Evolutionary conservation across 2,797 vertebrate genomes (phyloP).

Genomic region (Ispidina lecontei): DNA sequence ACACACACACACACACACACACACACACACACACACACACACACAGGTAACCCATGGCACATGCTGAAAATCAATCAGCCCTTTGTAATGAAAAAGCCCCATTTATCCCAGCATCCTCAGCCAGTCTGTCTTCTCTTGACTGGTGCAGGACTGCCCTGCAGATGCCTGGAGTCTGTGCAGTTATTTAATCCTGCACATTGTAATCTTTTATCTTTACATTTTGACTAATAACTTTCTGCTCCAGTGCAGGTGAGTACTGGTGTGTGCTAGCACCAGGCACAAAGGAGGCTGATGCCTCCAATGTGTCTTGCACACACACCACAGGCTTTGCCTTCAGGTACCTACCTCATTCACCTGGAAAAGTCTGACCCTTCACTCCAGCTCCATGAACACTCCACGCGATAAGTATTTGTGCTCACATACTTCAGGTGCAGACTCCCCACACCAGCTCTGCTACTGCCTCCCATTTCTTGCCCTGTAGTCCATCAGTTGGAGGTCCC

Average conservation of each 20-base stretch:
- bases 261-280: rapidly evolving
- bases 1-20: too few species aligned
- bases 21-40: background rate
- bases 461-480: rapidly evolving
- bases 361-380: background rate
- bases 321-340: background rate
- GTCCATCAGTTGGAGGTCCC: rapidly evolving
- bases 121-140: background rate
- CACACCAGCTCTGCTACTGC: background rate
- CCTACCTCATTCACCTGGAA: background rate
- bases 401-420: background rate
- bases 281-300: rapidly evolving
- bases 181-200: background rate
- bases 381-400: background rate
- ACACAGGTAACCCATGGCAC: background rate
- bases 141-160: background rate
- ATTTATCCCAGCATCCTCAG: background rate
- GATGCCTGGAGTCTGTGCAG: background rate
- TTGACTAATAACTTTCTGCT: background rate
- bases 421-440: background rate
- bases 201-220: slow-evolving; percentile 2
- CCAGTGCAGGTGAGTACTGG: background rate
- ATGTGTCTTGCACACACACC: background rate
- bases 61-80: background rate
- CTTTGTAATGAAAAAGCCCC: background rate